Evolutionary conservation across 1,140 invertebrate genomes (phyloP), one percentile per base, ranked within the genome.

Genomic region (Diorhabda elongata): DNA sequence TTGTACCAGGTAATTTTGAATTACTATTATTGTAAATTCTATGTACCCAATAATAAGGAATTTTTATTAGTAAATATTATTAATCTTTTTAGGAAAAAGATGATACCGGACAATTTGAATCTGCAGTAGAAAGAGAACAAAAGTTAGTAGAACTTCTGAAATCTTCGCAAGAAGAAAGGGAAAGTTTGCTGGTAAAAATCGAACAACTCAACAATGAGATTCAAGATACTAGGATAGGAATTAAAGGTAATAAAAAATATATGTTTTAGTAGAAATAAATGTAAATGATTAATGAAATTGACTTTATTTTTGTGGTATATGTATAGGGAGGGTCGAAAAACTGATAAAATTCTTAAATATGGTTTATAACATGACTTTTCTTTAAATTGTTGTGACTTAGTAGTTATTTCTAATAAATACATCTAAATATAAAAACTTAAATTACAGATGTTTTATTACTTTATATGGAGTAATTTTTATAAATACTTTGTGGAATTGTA

Each of bases 131-230:
- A 79, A 82, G 91, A 56, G 93, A 95, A 76, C 87, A 90, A 71
- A 92, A 94, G 78, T 82, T 96, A n/a, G 84, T 94, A n/a, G 91
- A 92, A 75, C 83, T 96, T 45, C 82, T 96, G 0, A 94, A 95
- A 83, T 88, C 88, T 71, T 91, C 91, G 6, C 92, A 96, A 82
- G 91, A 92, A 69, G 92, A 94, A 77, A 83, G 90, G 9, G 91
- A 92, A 71, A 82, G 84, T 11, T 60, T 60, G 58, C 74, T 93
- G 7, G 84, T 87, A n/a, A 94, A 94, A 74, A 90, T 93, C 76
- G 91, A 92, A 73, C 92, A 95, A 74, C 75, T 94, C 1, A 88
- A 84, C 73, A 84, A 84, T 0, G 89, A 92, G 67, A 74, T 95
- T 41, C 85, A 88, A 61, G 87, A 83, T 71, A 58, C 66, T 5